phyloP scores from a whole-genome alignment of 2,113 vertebrate species.

The Neomonachus schauinslandi region DNA sequence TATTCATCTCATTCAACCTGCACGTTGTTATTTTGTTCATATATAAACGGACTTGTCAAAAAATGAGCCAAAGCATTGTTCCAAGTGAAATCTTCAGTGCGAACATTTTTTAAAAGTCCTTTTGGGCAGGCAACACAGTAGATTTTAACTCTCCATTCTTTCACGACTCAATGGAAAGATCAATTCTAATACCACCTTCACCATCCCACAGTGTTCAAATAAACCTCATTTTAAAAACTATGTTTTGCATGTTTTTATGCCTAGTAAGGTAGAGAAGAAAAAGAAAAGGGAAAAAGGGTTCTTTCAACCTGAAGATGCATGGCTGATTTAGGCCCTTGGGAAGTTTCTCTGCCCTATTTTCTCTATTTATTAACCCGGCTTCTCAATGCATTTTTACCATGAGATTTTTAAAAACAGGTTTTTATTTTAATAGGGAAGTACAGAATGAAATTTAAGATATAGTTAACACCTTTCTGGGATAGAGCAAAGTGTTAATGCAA shows the following conservation, averaged over 20 bases:
- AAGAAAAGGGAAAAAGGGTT: background rate
- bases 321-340: background rate
- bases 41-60: background rate
- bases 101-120: background rate
- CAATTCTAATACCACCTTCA: background rate
- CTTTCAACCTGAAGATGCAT: background rate
- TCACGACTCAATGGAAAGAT: background rate
- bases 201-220: background rate
- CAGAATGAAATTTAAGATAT: slow-evolving; percentile 41
- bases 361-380: background rate
- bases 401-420: background rate
- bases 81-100: background rate
- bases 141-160: background rate
- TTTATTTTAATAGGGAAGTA: slow-evolving; percentile 34
- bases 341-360: background rate
- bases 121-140: background rate
- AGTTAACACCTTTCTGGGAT: slow-evolving; percentile 11
- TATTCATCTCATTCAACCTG: background rate
- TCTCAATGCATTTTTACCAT: slow-evolving; percentile 19
- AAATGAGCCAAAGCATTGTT: background rate
- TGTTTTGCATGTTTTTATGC: background rate
- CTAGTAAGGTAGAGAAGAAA: background rate
- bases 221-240: background rate
- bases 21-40: slow-evolving; percentile 3
- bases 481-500: slow-evolving; percentile 14